Evolutionary conservation across 2,888 invertebrate genomes (phyloP), one percentile per base, ranked within the genome.

Genomic region (Blera fallax): DNA sequence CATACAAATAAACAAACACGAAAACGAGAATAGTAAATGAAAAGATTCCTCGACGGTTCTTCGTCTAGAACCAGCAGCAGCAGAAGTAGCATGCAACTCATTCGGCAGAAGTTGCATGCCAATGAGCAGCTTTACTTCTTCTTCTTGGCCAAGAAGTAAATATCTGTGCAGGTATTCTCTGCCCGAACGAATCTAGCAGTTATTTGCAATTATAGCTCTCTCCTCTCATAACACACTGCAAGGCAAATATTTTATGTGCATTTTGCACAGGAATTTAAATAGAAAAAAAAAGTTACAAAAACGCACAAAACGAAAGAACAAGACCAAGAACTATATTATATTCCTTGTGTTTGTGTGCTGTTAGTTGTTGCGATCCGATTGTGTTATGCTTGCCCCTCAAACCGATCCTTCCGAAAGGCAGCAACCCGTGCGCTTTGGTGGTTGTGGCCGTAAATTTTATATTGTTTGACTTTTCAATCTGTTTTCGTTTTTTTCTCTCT

Each of bases 401-500:
- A 77, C 32, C 69, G n/a, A n/a, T 14, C 24, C 11, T 43, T 37
- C 58, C 21, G 16, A 32, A 14, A 48, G 18, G 58, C 40, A 32
- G 60, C 40, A 32, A 29, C 11, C 58, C 56, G 58, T 65, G 40
- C n/a, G n/a, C 40, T 72, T 65, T 65, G 45, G 43, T 79, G 76
- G 50, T 64, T 85, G 84, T 80, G 80, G 80, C 70, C 64, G 70
- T 80, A 80, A 84, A 76, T 84, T 84, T 70, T 80, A 70, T 70
- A 78, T 83, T 83, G 80, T 80, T 85, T 85, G 80, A 85, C 84
- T 85, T 84, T 74, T 79, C 78, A 73, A 79, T 83, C 72, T 83
- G 78, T 67, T 65, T 78, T 78, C 14, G 21, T 62, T 32, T 52
- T 65, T 45, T 50, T 67, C 8, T 10, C 16, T 50, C n/a, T 56